phyloP scores from a whole-genome alignment of 2,797 vertebrate genomes.

The Scomberomorus guttatus region DNA sequence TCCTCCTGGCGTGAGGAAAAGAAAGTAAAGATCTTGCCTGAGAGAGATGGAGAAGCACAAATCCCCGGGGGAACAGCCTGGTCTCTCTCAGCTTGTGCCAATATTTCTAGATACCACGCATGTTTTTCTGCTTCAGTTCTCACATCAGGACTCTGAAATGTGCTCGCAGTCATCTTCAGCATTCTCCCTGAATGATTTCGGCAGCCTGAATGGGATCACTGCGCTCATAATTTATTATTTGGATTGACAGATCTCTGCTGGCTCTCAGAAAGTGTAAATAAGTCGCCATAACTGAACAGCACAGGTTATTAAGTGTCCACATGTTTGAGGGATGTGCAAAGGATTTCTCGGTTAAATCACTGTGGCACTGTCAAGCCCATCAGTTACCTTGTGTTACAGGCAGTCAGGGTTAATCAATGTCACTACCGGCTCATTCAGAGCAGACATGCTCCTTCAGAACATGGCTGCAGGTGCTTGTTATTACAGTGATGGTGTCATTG shows the following conservation, averaged over 20 bases:
- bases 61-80: conserved; percentile 21
- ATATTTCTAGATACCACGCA: conserved; percentile 22
- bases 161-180: conserved; percentile 41
- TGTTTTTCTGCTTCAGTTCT: conserved; percentile 63
- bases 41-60: conserved; percentile 20
- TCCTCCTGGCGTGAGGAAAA: background rate
- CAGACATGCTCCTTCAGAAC: conserved; percentile 61
- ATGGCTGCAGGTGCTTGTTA: conserved; percentile 77
- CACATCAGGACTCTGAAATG: conserved; percentile 51
- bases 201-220: conserved; percentile 30
- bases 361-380: conserved; percentile 48
- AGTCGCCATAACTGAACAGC: conserved; percentile 38
- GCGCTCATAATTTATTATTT: conserved; percentile 32
- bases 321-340: conserved; percentile 41
- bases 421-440: conserved; percentile 52
- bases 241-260: conserved; percentile 18
- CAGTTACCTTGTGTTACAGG: conserved; percentile 64
- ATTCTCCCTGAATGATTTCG: conserved; percentile 54
- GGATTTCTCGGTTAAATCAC: conserved; percentile 57
- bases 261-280: conserved; percentile 48
- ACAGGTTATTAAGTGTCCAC: conserved; percentile 33
- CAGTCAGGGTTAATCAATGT: conserved; percentile 79
- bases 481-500: conserved; percentile 68
- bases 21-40: conserved; percentile 15
- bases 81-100: conserved; percentile 35